Base-by-base conservation (phyloP, 2,113 vertebrate species). In the Brachyhypopomus occidentalis region DNA sequence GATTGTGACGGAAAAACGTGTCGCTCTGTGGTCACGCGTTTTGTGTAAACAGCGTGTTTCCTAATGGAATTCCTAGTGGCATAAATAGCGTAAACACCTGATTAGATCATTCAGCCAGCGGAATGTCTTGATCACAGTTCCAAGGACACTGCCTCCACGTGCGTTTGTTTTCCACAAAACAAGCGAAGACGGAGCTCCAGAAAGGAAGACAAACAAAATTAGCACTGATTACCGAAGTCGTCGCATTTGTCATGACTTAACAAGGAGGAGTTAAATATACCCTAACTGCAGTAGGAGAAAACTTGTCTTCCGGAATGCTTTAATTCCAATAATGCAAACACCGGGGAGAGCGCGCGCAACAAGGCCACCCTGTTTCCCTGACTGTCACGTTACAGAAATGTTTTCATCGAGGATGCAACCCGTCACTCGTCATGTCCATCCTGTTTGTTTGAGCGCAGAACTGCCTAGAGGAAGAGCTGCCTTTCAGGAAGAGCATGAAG, bases 361-460 rank as follows among this genome's bases (percentile, higher is more conserved):
- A 78, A 80, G 55, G 73, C 56, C 66, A 6, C 73, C 4, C 45
- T 52, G 72, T 64, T 78, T 58, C 66, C 75, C 80, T 86, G 83
- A 80, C 79, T 66, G 80, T 83, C 84, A 78, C 75, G 78, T 86
- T 84, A 71, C 73, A 83, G 82, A 90, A 84, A 77, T 55, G 83
- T 77, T 88, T 88, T 91, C 86, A 90, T 84, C 84, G 86, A 92
- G 92, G 92, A 94, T 90, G 90, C 92, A 92, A 93, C 92, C 90
- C 86, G 86, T 93, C 92, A 93, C 88, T 93, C 92, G 91, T 86
- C 89, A 87, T 88, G 90, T 89, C 89, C 91, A 94, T 94, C 92
- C 93, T 94, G 92, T 94, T 94, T 93, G 92, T 91, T 72, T 89
- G 89, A 89, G 84, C 81, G 88, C 87, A 89, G 89, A 88, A 88